A percentile compares a stretch with the other conserved stretches of the same genome.
These are phyloP conservation scores for Lycocerus yunnanus DNA, from an alignment of 2,888 invertebrate genomes.

Conservation along the genomic window DNA sequence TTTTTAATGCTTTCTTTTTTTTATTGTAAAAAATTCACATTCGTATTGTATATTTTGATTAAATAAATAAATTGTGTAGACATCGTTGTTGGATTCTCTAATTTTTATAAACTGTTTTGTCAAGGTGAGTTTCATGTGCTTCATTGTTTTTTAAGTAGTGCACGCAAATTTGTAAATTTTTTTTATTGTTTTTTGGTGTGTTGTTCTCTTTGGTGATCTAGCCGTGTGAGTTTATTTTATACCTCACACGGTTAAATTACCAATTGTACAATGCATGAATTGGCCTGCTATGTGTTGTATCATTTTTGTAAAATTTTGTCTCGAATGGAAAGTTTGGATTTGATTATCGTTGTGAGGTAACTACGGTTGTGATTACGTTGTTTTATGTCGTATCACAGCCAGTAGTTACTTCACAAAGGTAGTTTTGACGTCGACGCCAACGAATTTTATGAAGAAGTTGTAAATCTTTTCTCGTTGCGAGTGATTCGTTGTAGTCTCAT, in stretches of 20 bases:
- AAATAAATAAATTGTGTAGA: background rate
- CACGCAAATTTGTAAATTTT: background rate
- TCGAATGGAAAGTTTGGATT: background rate
- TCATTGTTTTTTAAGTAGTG: background rate
- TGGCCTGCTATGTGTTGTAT: conserved; percentile 5
- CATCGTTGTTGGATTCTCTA: background rate
- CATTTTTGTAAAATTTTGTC: conserved; percentile 9
- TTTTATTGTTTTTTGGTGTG: conserved; percentile 20
- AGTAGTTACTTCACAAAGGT: conserved; percentile 52
- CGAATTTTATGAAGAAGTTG: background rate
- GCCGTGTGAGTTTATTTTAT: conserved; percentile 50
- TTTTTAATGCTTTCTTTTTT: background rate
- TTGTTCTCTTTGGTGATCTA: conserved; percentile 55
- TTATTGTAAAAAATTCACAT: background rate
- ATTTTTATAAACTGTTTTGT: background rate
- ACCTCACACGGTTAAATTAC: conserved; percentile 47
- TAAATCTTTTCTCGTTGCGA: conserved; percentile 46
- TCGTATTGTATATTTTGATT: background rate
- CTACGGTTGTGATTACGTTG: conserved; percentile 52
- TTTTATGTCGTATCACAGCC: conserved; percentile 54
- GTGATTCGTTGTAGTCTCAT: conserved; percentile 52
- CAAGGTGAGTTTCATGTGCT: background rate
- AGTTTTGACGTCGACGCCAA: background rate
- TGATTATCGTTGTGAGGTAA: conserved; percentile 45
- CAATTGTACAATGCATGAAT: conserved; percentile 37